Percentiles rank a stretch among this genome's conserved stretches.
Evolutionary conservation across 1,140 invertebrate genomes (phyloP).

Genomic region (Latrodectus geometricus): DNA sequence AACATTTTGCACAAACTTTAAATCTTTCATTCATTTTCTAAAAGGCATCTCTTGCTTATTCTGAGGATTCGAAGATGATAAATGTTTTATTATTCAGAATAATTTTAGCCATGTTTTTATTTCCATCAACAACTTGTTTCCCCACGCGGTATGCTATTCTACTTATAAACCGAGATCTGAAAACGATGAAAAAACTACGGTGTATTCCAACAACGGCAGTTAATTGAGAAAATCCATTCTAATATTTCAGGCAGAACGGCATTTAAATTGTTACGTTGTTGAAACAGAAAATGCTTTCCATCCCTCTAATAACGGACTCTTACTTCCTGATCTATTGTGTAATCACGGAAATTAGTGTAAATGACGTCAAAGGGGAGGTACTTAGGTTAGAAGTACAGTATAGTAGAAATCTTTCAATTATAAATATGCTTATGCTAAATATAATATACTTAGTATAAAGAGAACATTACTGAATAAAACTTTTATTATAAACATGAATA

Average conservation of each 20-base stretch:
- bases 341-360: constrained; percentile 61
- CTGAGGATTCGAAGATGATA: no score
- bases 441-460: no score
- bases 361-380: constrained; percentile 56
- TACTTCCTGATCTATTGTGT: constrained; percentile 60
- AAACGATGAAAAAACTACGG: constrained; percentile 41
- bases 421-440: no score
- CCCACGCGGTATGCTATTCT: background rate
- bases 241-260: constrained; percentile 55
- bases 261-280: constrained; percentile 62
- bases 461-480: no score
- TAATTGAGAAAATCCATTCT: constrained; percentile 60
- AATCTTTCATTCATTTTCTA: no score
- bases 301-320: constrained; percentile 51
- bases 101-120: no score
- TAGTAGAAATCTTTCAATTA: no score
- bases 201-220: constrained; percentile 50
- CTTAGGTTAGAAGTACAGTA: constrained; percentile 61
- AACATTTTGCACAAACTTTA: no score
- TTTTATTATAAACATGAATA: no score
- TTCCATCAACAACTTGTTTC: constrained; percentile 24
- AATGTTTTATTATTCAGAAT: no score
- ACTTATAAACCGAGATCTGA: constrained; percentile 11
- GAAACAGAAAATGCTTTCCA: constrained; percentile 54
- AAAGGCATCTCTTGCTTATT: no score